These are phyloP conservation scores for Acipenser transmontanus DNA, from an alignment of 2,797 vertebrate genomes.

Conservation along the genomic window DNA sequence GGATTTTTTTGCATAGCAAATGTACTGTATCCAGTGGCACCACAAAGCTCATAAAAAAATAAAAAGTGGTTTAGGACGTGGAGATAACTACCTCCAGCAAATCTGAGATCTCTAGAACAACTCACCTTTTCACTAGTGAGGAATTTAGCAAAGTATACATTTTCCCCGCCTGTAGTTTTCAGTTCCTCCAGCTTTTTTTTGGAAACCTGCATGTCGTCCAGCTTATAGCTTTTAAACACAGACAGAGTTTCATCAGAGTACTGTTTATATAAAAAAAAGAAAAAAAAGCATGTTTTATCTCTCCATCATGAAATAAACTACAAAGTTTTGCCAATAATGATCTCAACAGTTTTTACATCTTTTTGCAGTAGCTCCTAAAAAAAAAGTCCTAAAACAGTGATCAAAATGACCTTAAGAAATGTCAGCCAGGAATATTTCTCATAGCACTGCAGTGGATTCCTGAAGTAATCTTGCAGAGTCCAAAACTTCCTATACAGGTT, in stretches of 20 bases:
- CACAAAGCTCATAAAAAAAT: too few relatives aligned
- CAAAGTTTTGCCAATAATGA: too few relatives aligned
- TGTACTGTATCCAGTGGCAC: too few relatives aligned
- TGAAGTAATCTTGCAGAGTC: slow-evolving; percentile 95
- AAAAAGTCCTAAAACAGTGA: background rate
- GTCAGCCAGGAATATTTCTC: slow-evolving; percentile 96
- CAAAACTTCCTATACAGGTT: slow-evolving; percentile 98
- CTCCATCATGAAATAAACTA: too few relatives aligned
- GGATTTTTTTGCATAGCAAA: too few relatives aligned
- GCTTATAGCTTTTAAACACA: slow-evolving; percentile 94
- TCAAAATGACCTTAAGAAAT: slow-evolving; percentile 80
- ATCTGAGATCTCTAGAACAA: background rate
- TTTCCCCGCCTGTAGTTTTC: slow-evolving; percentile 78
- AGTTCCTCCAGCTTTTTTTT: slow-evolving; percentile 90
- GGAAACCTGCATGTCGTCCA: slow-evolving; percentile 94
- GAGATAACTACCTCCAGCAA: too few relatives aligned
- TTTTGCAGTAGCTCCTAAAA: background rate
- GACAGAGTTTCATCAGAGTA: slow-evolving; percentile 92
- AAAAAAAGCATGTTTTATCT: too few relatives aligned
- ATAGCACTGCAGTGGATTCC: slow-evolving; percentile 94
- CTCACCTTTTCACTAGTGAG: slow-evolving; percentile 94
- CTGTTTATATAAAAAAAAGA: slow-evolving; percentile 44
- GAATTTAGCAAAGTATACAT: slow-evolving; percentile 97
- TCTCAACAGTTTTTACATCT: too few relatives aligned
- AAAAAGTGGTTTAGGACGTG: too few relatives aligned